Base-by-base conservation (phyloP, 2,888 invertebrate species). In the Baccha elongata region DNA sequence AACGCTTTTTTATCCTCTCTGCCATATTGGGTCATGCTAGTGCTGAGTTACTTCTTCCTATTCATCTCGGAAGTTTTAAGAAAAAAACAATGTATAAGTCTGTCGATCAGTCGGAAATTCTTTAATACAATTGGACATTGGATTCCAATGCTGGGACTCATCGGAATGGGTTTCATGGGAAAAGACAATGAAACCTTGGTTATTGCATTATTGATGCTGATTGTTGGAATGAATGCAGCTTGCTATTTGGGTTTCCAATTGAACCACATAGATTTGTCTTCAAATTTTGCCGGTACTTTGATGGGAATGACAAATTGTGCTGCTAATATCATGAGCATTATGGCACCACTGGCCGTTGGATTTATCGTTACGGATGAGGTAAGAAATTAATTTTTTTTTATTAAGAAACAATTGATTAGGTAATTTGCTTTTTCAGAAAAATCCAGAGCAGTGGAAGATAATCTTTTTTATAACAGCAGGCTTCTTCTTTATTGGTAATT, bases 201-300 rank as follows among this genome's bases (percentile, higher is more conserved):
- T 0, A 93, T 95, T 1, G 89, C 91, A 0, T 90, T 96, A 52
- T 91, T 96, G 0, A 93, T 95, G 0, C 87, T 95, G 15, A 94
- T 96, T 0, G 95, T 96, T 0, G 94, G 95, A 0, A 92, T 95
- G 1, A 96, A 96, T 86, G 94, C 95, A 0, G 94, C 94, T 1
- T 93, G 94, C 58, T 95, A 94, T 86, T 93, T 94, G 50, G 96
- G 96, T 2, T 95, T 94, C 87, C 93, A 95, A 94, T 92, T 92
- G 94, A 96, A 96, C 85, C 96, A 96, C 87, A 95, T 97, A 81
- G 97, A 97, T 90, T 91, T 97, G 60, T 94, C 96, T 4, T 96
- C 96, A 0, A 96, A 95, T 88, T 95, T 94, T 88, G 95, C 96
- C 1, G 96, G 96, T 29, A 94, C 94, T 0, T 90, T 97, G 85